Percentiles rank a stretch among this genome's conserved stretches.
phyloP scores from a whole-genome alignment of 2,797 vertebrate species.

The Eulemur albifrons region DNA sequence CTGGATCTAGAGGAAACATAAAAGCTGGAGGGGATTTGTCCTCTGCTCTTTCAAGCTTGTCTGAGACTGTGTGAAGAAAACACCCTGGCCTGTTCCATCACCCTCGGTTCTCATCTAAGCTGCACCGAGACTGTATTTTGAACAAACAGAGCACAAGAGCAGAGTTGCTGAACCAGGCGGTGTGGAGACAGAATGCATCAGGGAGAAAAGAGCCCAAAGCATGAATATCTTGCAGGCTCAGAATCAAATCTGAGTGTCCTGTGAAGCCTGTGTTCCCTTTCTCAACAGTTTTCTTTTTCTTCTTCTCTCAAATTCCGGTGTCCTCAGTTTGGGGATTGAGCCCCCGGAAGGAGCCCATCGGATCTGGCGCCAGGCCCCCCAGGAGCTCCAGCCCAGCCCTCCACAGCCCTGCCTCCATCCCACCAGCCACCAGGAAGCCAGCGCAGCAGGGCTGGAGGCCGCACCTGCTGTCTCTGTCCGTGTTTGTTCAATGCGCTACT shows the following conservation, averaged over 20 bases:
- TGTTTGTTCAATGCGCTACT: neutral
- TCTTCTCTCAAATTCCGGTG: neutral
- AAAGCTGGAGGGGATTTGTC: neutral
- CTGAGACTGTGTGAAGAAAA: neutral
- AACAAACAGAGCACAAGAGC: neutral
- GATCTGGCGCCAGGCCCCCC: neutral
- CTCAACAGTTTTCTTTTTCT: neutral
- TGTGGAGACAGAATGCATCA: accelerated
- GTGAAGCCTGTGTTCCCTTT: neutral
- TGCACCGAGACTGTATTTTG: neutral
- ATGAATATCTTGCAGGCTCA: neutral
- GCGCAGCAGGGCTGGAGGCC: neutral
- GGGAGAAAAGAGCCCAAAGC: neutral
- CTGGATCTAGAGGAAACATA: neutral
- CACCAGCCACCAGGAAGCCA: too few species aligned
- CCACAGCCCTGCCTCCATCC: neutral
- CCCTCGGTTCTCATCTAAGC: neutral
- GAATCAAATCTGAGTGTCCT: neutral
- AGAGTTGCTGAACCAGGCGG: accelerated
- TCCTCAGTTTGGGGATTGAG: neutral
- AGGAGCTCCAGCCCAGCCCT: neutral
- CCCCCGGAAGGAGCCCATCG: neutral
- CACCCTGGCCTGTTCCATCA: neutral
- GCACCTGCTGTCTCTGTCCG: neutral
- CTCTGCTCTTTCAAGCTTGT: neutral